Evolutionary conservation across 2,797 vertebrate genomes (phyloP).

Genomic region (Nannoperca australis): DNA sequence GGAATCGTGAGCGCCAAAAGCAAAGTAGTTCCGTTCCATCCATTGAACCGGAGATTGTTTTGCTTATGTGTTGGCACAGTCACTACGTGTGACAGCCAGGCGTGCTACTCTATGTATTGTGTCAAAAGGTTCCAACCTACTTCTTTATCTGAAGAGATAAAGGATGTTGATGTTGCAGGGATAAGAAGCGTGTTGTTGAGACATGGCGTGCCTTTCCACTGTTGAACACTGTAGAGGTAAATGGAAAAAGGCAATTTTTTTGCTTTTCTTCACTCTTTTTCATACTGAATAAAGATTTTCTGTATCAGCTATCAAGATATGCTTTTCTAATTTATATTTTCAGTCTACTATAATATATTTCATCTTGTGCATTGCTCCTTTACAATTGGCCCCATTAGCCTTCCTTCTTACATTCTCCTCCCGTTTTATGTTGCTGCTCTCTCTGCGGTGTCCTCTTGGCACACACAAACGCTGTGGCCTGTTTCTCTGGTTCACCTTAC

Average conservation of each 20-base stretch:
- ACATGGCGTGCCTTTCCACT: not conserved
- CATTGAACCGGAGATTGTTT: conserved; percentile 15
- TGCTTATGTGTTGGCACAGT: conserved; percentile 16
- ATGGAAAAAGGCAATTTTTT: not conserved
- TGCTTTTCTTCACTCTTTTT: not conserved
- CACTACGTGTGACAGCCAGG: not conserved
- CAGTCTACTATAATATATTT: not conserved
- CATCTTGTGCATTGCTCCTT: not conserved
- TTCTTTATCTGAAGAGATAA: not conserved
- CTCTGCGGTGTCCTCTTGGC: not conserved
- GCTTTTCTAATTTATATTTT: not conserved
- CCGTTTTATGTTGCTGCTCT: not conserved
- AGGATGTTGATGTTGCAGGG: not conserved
- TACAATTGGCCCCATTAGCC: not conserved
- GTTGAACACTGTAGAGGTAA: not conserved
- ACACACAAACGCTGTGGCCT: not conserved
- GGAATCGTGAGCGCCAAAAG: not conserved
- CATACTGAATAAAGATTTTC: not conserved
- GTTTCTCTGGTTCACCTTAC: conserved; percentile 27
- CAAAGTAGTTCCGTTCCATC: not conserved
- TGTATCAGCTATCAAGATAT: not conserved
- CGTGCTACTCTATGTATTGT: not conserved
- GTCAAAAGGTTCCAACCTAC: conserved; percentile 18
- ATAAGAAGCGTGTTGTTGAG: not conserved
- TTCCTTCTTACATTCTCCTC: not conserved